Conservation (phyloP, 2,888 invertebrate species). For the Clepsis dumicolana region DNA sequence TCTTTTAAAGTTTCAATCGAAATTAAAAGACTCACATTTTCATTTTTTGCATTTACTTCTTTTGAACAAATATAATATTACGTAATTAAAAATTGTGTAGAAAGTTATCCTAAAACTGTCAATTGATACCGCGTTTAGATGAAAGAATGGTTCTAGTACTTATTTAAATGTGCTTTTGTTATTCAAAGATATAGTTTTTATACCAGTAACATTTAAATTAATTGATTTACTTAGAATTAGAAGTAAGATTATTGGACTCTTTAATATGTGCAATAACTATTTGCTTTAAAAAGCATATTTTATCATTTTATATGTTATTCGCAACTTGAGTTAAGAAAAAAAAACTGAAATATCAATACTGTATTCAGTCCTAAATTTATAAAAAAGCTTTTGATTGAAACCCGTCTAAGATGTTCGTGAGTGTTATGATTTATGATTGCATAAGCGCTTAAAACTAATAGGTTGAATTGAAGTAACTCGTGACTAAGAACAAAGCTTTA, state of each 20-base stretch:
- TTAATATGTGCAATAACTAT: neutral
- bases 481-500: conserved; percentile 10
- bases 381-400: neutral
- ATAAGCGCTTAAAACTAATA: neutral
- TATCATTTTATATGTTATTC: neutral
- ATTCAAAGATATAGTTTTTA: neutral
- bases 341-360: neutral
- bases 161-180: neutral
- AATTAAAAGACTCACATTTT: too few relatives aligned
- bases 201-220: conserved; percentile 4
- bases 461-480: neutral
- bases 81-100: neutral
- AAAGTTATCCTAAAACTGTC: neutral
- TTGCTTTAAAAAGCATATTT: neutral
- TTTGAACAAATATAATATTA: neutral
- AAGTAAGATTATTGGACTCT: neutral
- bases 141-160: neutral
- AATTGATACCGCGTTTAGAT: neutral
- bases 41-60: neutral
- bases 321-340: neutral
- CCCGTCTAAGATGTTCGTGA: neutral
- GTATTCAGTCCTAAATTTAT: neutral
- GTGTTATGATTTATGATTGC: neutral
- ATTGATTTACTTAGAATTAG: conserved; percentile 1
- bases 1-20: too few relatives aligned